Evolutionary conservation across 2,113 vertebrate genomes (phyloP).

Genomic region (Urocynchramus pylzowi): DNA sequence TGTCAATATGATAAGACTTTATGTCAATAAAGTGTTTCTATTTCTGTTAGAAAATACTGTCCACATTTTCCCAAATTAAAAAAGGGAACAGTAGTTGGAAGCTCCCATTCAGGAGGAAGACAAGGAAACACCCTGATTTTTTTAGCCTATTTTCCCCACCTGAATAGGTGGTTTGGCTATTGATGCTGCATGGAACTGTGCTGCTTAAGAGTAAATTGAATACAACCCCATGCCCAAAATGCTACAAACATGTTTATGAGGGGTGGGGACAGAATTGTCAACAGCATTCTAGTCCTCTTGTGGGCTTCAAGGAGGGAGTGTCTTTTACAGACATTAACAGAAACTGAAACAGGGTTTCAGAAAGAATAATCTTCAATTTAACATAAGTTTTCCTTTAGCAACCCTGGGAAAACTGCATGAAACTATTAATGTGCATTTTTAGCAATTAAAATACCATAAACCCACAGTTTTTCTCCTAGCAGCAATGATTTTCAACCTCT

Average conservation of each 20-base stretch:
- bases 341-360: not conserved
- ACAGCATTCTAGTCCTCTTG: not conserved
- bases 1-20: not conserved
- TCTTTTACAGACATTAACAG: not conserved
- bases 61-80: not conserved
- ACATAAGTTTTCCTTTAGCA: not conserved
- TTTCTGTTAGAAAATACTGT: not conserved
- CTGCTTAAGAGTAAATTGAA: not conserved
- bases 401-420: not conserved
- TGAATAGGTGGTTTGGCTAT: not conserved
- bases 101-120: not conserved
- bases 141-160: not conserved
- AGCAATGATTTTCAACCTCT: not conserved
- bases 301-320: not conserved
- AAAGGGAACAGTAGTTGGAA: not conserved
- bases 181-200: not conserved
- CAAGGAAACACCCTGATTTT: not conserved
- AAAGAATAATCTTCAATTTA: not conserved
- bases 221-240: not conserved
- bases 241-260: not conserved
- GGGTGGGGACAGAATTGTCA: not conserved
- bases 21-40: not conserved
- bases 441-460: not conserved
- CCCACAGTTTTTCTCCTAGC: not conserved
- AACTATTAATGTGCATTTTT: not conserved